Base-by-base conservation (phyloP, 2,113 vertebrate genomes). In the Mesembrinibis cayennensis region DNA sequence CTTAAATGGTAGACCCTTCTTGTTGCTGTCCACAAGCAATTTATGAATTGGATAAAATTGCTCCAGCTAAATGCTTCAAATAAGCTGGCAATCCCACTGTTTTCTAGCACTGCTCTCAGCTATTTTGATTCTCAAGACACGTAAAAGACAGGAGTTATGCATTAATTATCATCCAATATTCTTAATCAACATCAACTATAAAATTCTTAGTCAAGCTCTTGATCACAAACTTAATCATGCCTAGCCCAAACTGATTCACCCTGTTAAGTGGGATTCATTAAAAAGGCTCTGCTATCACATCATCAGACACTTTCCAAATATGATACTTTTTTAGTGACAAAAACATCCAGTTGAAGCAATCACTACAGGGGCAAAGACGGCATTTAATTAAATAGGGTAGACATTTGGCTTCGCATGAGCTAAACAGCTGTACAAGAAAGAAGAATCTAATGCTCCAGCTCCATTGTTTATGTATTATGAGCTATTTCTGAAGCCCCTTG, bases 171-270 rank as follows among this genome's bases (percentile, higher is more conserved):
- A 89, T 95, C 87, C 83, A 91, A 93, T 87, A 89, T 81, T 86
- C 90, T 80, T 96, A 93, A 97, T 96, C 95, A 96, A 93, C 95
- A 94, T 79, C 88, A 94, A 73, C 90, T 83, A 74, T 29, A 76
- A 96, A 94, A 94, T 90, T 93, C 84, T 82, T 56, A 63, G 88
- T 89, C 93, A 71, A 62, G 94, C 95, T 86, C 91, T 96, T 91
- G 89, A 93, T 96, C 90, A 95, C 94, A 96, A 90, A 94, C 91
- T 94, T 88, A 96, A 95, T 97, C 97, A 96, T 71, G 93, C 84
- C 93, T 81, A 94, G 89, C 65, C 89, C 91, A 93, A 90, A 94
- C 86, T 91, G 96, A 82, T 95, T 94, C 89, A 89, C 38, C 71
- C 84, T 40, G 81, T 84, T 91, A 93, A 97, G 89, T 88, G 66